These are phyloP conservation scores for Ethmia dodecea DNA, from an alignment of 2,888 invertebrate genomes.

Conservation along the genomic window DNA sequence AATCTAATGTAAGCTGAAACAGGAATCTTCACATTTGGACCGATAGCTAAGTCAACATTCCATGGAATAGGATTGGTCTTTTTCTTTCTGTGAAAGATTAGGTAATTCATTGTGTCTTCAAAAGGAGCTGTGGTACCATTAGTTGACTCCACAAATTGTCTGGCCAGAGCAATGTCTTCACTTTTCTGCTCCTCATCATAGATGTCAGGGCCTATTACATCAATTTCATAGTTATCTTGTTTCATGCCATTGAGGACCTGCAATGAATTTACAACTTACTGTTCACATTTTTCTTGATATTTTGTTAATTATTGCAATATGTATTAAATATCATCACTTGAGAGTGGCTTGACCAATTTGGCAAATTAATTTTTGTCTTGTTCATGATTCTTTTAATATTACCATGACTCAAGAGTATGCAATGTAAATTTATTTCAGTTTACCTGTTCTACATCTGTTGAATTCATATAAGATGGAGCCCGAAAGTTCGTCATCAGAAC, in stretches of 20 bases:
- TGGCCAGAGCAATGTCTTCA: constrained; percentile 41
- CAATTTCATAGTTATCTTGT: constrained; percentile 75
- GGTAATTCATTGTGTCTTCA: constrained; percentile 77
- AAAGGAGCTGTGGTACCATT: constrained; percentile 72
- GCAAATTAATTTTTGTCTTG: background rate
- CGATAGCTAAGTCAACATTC: constrained; percentile 80
- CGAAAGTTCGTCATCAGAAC: constrained; percentile 81
- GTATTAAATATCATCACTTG: too few species aligned
- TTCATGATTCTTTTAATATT: background rate
- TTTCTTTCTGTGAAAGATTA: constrained; percentile 76
- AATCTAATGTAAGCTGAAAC: constrained; percentile 75
- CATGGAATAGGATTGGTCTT: constrained; percentile 74
- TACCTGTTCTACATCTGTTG: constrained; percentile 62
- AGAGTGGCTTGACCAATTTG: background rate
- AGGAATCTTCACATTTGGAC: constrained; percentile 78
- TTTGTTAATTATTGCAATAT: too few species aligned
- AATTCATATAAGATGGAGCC: constrained; percentile 53
- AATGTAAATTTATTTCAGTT: constrained; percentile 6
- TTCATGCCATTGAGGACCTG: constrained; percentile 74
- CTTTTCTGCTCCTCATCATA: constrained; percentile 48
- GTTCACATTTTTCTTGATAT: too few species aligned
- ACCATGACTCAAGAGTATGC: background rate
- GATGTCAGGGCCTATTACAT: constrained; percentile 78
- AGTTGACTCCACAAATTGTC: constrained; percentile 55
- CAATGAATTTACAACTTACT: too few species aligned